Base-by-base conservation (phyloP, 2,888 invertebrate species). In the Carterocephalus palaemon region DNA sequence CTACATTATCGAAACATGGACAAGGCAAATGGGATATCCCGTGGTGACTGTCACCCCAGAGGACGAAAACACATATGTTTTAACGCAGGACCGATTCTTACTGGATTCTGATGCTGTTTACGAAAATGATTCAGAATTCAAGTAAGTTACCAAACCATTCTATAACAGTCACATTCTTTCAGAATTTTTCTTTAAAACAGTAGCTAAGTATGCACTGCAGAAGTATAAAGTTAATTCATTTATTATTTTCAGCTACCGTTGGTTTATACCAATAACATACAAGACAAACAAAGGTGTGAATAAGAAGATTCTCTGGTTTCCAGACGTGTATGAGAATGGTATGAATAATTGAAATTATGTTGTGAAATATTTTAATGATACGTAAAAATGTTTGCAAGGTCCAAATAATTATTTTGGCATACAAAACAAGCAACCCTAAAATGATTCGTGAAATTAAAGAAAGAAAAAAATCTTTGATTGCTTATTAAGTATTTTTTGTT, bases 11-110 rank as follows among this genome's bases (percentile, higher is more conserved):
- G 91, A 94, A 62, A 95, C 96, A 0, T 97, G 95, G 94, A 96
- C 95, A 0, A 88, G 90, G 26, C 96, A 97, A 76, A 95, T 92
- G 92, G 97, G 97, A 0, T 93, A 92, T 60, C 97, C 97, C 0
- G 87, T 96, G 0, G 79, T 97, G 2, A 89, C 81, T 1, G 92
- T 94, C 1, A 68, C 64, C 0, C 76, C 69, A 6, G 71, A 62
- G 48, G 65, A 62, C 41, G 83, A 70, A 4, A 78, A 86, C 23
- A 82, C 75, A 0, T 92, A 88, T 51, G 81, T 81, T 2, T 75
- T 96, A 2, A 92, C 89, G 0, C 97, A 97, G 66, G 88, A 90
- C 39, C 84, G 95, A 54, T 97, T 95, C 75, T 81, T 96, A 6
- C 82, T 90, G 1, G 92, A 95, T 73, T 89, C 92, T 0, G 88